Base-by-base conservation (phyloP, 2,797 vertebrate species). In the Phylloscopus collybita region DNA sequence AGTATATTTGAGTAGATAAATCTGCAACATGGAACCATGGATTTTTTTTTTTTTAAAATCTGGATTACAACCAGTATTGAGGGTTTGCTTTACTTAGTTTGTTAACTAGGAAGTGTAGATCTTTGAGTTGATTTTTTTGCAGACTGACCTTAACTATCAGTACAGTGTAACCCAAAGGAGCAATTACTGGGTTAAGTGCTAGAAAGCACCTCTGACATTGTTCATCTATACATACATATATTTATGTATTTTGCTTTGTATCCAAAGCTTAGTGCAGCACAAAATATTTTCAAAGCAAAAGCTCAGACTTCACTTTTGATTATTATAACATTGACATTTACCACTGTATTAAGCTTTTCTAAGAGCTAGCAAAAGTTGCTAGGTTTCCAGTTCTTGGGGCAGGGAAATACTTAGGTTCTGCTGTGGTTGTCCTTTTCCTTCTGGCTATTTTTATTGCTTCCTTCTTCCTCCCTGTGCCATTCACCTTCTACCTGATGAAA, bases 31-130 rank as follows among this genome's bases (percentile, higher is more conserved):
- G 23, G 32, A 84, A 8, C 3, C 13, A 32, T 10, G 11, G 36
- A 9, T 29, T 34, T 29, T 19, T 12, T 7, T 8, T 1, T 9
- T 10, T 9, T 1, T 15, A 34, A 34, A 0, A 5, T 51, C 34
- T 79, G 9, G 9, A 21, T 80, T 82, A 80, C 87, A 82, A 57
- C 4, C 11, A 42, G 10, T 11, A 32, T 59, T 36, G 11, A 51
- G 20, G 4, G 6, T 69, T 81, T 70, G 7, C 22, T 73, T 69
- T 64, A 45, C 11, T 73, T 25, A 26, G 10, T 59, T 54, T 20
- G 5, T 70, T 25, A 85, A 38, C 6, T 51, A 40, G 27, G 9
- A 69, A 38, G 8, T 36, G 44, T 26, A 73, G 11, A 11, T 62
- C 16, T 66, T 66, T 66, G 47, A 14, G 19, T 17, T 70, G 34